Base-by-base conservation (phyloP, 2,113 vertebrate species). In the Amazona vittata region DNA sequence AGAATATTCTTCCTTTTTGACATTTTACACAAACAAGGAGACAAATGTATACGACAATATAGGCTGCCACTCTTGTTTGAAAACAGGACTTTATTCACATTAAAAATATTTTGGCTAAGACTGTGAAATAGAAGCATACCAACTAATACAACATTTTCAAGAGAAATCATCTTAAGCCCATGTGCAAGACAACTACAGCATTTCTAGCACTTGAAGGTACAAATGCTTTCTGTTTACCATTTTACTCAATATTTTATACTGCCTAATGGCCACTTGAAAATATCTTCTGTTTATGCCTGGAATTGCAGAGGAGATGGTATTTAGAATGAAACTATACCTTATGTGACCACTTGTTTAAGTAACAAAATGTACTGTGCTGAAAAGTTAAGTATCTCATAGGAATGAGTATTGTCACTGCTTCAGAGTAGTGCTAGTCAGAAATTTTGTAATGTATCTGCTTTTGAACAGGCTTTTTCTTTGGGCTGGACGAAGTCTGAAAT, bases 221-320 rank as follows among this genome's bases (percentile, higher is more conserved):
- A 75, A 67, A 93, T 90, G 41, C 50, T 92, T 92, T 95, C 44
- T 77, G 12, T 20, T 88, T 52, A 62, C 6, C 11, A 43, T 73
- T 90, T 90, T 55, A 15, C 3, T 12, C 65, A 47, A 5, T 93
- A 47, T 69, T 83, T 65, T 73, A 43, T 28, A 43, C 35, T 86
- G 73, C 18, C 65, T 91, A 79, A 65, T 44, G 69, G 39, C 83
- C 41, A 46, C 11, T 33, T 10, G 19, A 52, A 68, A 86, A 90
- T 16, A 55, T 52, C 28, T 77, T 50, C 26, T 9, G 20, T 80
- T 80, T 73, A 22, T 86, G 39, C 26, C 39, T 77, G 16, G 39
- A 86, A 94, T 89, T 86, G 71, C 3, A 5, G 52, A 80, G 67
- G 7, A n/a, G 11, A 28, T 75, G 21, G 14, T 85, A n/a, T 55